phyloP scores from a whole-genome alignment of 2,888 invertebrate genomes.

The Chorisops tibialis region DNA sequence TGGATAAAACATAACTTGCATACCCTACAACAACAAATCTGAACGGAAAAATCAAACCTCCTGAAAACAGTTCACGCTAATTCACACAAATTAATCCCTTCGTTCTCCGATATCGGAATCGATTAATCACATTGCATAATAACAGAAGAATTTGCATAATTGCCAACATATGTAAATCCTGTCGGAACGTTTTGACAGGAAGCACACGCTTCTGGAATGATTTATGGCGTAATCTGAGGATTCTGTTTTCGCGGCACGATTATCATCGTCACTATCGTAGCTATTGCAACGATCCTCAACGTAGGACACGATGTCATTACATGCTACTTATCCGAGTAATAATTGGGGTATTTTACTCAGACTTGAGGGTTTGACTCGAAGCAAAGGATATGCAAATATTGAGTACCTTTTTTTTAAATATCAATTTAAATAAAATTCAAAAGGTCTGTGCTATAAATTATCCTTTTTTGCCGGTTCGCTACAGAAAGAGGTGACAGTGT shows the following conservation, averaged over 20 bases:
- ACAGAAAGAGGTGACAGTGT: too few relatives aligned
- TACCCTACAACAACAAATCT: too few relatives aligned
- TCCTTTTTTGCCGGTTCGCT: too few relatives aligned
- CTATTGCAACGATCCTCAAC: slow-evolving; percentile 3
- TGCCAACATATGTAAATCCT: slow-evolving; percentile 26
- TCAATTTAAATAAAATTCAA: neutral
- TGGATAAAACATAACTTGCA: too few relatives aligned
- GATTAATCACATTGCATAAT: slow-evolving; percentile 16
- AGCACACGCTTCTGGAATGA: slow-evolving; percentile 45
- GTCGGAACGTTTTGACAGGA: slow-evolving; percentile 40
- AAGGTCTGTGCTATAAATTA: neutral
- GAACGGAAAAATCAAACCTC: too few relatives aligned
- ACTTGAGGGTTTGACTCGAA: neutral
- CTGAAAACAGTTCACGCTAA: too few relatives aligned
- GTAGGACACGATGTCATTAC: slow-evolving; percentile 13
- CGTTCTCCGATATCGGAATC: neutral
- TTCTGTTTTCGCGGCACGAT: neutral
- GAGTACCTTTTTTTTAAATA: slow-evolving; percentile 2
- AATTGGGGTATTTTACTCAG: slow-evolving; percentile 11
- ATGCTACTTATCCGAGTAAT: slow-evolving; percentile 17
- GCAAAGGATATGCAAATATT: slow-evolving; percentile 19
- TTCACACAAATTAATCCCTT: neutral
- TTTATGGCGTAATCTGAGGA: slow-evolving; percentile 33
- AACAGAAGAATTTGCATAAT: slow-evolving; percentile 30
- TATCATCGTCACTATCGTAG: too few relatives aligned